Evolutionary conservation across 2,797 vertebrate genomes (phyloP), one percentile per base, ranked within the genome.

Genomic region (Mormyrops attenuatus): DNA sequence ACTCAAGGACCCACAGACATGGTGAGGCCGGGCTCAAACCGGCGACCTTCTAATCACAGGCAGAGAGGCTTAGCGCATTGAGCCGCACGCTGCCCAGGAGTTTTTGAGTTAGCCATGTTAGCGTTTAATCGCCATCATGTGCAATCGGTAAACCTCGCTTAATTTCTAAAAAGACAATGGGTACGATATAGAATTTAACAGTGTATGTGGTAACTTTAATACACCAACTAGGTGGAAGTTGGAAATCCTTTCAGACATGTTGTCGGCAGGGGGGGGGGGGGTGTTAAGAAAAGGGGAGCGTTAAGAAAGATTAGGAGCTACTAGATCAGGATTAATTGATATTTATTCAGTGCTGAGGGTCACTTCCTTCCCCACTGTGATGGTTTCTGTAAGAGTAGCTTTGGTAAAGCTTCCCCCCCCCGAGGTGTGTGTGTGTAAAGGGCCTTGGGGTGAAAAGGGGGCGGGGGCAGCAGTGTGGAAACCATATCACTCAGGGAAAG

Each of bases 371-470:
- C 34, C 53, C 88, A 91, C 89, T 77, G 84, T 80, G 89, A 26
- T 47, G 22, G 50, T 77, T 34, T 60, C 30, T 34, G 66, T 38
- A 73, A 38, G 66, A 73, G 30, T 30, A 15, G 20, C 73, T 44
- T 44, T 30, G 66, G 26, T 69, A 34, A 69, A 69, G 90, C 89
- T 90, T 92, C 41, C 89, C 90, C 66, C 82, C 69, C 57, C 26
- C 26, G 26, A 30, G 26, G 26, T 30, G 92, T 90, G 90, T 63
- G 34, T 92, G 89, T 94, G 93, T 93, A 90, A 92, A 91, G 90
- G 93, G 93, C 93, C 94, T 92, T 91, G 90, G 89, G 90, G 93
- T 90, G 90, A 91, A 92, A 92, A 69, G 63, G 91, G 66, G 30
- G 88, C 90, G 89, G 15, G 30, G 91, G 91, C 90, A 47, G 57